Percentiles rank a stretch among this genome's conserved stretches.
These are phyloP conservation scores for honey bee (Apis mellifera) DNA, from an alignment of 1,140 invertebrate genomes.

Conservation along the genomic window DNA sequence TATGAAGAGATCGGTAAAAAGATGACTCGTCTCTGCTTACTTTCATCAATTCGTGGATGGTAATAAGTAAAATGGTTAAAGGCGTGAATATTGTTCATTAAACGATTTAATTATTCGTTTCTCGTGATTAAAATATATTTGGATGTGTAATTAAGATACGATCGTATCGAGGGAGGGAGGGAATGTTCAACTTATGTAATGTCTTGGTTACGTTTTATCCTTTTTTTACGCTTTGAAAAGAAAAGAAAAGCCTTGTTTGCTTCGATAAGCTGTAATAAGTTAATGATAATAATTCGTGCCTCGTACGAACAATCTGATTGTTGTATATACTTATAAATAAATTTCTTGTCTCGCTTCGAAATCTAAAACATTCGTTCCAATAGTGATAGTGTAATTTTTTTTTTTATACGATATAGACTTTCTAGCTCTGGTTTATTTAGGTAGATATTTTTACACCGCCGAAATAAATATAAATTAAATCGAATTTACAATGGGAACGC, in stretches of 20 bases:
- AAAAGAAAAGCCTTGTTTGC: not conserved
- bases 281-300: conserved; percentile 13
- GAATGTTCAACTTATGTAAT: no score
- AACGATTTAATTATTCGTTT: conserved; percentile 1
- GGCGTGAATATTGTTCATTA: no score
- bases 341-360: not conserved
- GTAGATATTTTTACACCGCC: not conserved
- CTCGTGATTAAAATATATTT: not conserved
- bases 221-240: not conserved
- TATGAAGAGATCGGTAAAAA: not conserved
- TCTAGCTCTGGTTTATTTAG: not conserved
- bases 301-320: no score
- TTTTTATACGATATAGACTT: not conserved
- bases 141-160: not conserved
- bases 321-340: not conserved
- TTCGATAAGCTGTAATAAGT: not conserved
- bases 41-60: not conserved
- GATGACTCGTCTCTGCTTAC: not conserved
- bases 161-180: no score
- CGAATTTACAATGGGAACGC: no score
- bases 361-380: not conserved
- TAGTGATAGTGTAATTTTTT: not conserved
- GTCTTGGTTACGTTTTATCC: not conserved
- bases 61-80: not conserved
- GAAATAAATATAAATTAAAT: not conserved